Base-by-base conservation (phyloP, 1,140 invertebrate species). In the Holcopasites calliopsidis region DNA sequence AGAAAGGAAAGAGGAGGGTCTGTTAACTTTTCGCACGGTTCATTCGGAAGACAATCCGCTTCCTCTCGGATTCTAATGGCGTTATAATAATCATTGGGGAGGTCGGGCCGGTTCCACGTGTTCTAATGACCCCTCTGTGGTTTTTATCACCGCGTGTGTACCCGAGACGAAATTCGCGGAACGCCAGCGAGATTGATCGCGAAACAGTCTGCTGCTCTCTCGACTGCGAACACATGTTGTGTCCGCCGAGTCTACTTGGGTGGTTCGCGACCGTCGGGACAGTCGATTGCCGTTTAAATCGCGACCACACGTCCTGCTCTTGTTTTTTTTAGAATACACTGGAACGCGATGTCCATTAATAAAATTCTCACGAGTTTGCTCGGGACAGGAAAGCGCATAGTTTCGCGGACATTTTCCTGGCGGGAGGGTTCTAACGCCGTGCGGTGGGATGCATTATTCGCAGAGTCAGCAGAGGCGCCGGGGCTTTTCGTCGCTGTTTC, bases 401-500 rank as follows among this genome's bases (percentile, higher is more conserved):
- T n/a, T n/a, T n/a, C n/a, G n/a, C n/a, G n/a, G n/a, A n/a, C n/a
- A n/a, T n/a, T n/a, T n/a, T n/a, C n/a, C n/a, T n/a, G n/a, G n/a
- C n/a, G n/a, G n/a, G n/a, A n/a, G n/a, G n/a, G n/a, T n/a, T n/a
- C n/a, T n/a, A n/a, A n/a, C n/a, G n/a, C n/a, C n/a, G n/a, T n/a
- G 42, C 50, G 33, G 40, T 33, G 3, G 10, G 8, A 58, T 61
- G 49, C 49, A 66, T 84, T 79, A 79, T 79, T 86, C 78, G 76
- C 78, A 80, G 54, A 64, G 79, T 16, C n/a, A 5, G 57, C 33
- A 28, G 42, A 42, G 58, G 31, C n/a, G 31, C 28, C 26, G 4
- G 52, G 73, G 38, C 40, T 64, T 68, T 66, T 40, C 47, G 76
- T 80, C 77, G 77, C 76, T 82, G 64, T 88, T 86, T 70, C 83